Percentiles rank a stretch among this genome's conserved stretches.
Evolutionary conservation across 2,888 invertebrate genomes (phyloP).

Genomic region (Trichogramma evanescens): DNA sequence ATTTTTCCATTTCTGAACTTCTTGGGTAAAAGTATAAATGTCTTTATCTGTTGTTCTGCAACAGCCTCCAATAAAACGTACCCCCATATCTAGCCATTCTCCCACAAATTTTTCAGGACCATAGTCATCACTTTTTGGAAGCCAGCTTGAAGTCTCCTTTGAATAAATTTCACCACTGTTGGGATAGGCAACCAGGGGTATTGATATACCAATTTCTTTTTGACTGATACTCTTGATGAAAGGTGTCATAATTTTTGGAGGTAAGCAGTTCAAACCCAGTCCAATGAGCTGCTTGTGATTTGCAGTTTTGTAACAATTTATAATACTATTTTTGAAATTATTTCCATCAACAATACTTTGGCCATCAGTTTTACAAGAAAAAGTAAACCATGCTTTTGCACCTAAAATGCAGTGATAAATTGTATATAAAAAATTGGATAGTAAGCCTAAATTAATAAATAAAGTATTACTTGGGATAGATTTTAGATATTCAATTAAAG

Average conservation of each 20-base stretch:
- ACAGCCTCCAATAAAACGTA: conserved; percentile 79
- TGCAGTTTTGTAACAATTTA: conserved; percentile 54
- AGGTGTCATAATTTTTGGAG: conserved; percentile 48
- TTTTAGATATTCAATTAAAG: conserved; percentile 68
- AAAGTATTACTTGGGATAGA: conserved; percentile 60
- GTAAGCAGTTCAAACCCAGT: conserved; percentile 81
- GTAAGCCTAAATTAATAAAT: no score
- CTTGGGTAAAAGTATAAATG: conserved; percentile 44
- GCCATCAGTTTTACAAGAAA: conserved; percentile 69
- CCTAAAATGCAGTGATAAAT: no score
- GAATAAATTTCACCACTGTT: conserved; percentile 81
- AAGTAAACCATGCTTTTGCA: conserved; percentile 73
- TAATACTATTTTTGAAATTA: conserved; percentile 65
- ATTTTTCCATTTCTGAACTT: not conserved
- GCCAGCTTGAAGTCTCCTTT: conserved; percentile 40
- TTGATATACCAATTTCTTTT: conserved; percentile 34
- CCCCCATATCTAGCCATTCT: conserved; percentile 72
- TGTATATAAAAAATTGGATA: no score
- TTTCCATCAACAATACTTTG: conserved; percentile 70
- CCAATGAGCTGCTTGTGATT: conserved; percentile 67
- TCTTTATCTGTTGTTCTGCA: conserved; percentile 77
- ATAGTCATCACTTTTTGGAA: not conserved
- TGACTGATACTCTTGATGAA: conserved; percentile 54
- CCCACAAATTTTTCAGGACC: conserved; percentile 61
- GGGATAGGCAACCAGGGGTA: conserved; percentile 81